Evolutionary conservation across 2,113 vertebrate genomes (phyloP).

Genomic region (Serilophus lunatus): DNA sequence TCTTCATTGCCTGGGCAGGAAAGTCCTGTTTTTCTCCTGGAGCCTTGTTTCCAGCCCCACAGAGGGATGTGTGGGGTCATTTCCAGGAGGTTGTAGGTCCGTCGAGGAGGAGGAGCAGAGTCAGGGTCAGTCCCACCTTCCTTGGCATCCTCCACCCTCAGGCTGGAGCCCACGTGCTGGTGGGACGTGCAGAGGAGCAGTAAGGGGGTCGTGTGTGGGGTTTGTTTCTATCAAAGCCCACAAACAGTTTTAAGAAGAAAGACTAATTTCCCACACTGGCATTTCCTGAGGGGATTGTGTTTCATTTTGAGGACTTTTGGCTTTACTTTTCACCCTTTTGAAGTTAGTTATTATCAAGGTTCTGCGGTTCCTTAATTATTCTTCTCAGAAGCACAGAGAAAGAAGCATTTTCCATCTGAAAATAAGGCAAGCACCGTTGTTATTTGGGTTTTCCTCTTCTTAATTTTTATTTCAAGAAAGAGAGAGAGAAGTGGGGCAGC

Average conservation of each 20-base stretch:
- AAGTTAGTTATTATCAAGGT: neutral
- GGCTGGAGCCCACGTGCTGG: rapidly evolving
- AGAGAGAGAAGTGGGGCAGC: neutral
- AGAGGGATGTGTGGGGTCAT: neutral
- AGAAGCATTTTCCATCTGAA: neutral
- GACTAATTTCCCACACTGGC: neutral
- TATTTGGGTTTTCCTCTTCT: neutral
- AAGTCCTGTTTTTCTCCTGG: neutral
- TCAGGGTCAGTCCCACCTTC: neutral
- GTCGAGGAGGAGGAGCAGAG: neutral
- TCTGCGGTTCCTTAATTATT: neutral
- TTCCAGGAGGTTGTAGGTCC: neutral
- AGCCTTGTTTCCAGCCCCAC: neutral
- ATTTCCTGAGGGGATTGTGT: neutral
- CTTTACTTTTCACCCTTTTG: slow-evolving; percentile 19
- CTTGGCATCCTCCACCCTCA: neutral
- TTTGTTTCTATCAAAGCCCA: neutral
- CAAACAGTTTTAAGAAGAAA: neutral
- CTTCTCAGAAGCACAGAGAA: neutral
- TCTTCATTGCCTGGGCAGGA: neutral
- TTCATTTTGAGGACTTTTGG: neutral
- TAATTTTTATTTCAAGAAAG: neutral
- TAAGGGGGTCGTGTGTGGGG: rapidly evolving
- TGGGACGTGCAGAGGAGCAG: rapidly evolving
- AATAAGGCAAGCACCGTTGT: neutral